Base-by-base conservation (phyloP, 2,888 invertebrate species). In the Liodrosophila aerea region DNA sequence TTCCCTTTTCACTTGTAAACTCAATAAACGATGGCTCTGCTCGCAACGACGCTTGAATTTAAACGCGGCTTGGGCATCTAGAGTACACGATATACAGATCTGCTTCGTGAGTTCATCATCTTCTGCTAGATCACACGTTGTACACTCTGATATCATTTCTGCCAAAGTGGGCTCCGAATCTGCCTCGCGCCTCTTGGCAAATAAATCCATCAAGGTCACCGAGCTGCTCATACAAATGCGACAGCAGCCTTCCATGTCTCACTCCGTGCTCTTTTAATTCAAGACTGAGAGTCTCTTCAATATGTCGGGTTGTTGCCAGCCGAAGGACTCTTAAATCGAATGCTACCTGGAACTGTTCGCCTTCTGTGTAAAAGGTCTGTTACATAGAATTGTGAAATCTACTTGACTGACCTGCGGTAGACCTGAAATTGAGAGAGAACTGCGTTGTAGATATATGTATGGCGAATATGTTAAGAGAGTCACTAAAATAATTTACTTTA, bases 41-140 rank as follows among this genome's bases (percentile, higher is more conserved):
- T 51, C 41, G 11, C 41, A 39, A 7, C 12, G 12, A 5, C 33
- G 54, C 16, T 52, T 40, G 15, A 66, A 49, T 30, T 12, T n/a
- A 12, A 45, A 56, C 4, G 61, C 61, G 1, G n/a, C 36, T 49
- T 66, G 51, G 0, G 27, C 36, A 16, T 52, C 47, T 12, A 30
- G 4, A 1, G 34, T 44, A 11, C 66, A 66, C 1, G 56, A 13
- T 8, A 61, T 39, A 36, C 66, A 66, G 15, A 66, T 61, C 44
- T 44, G 51, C 7, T 47, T 41, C 1, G 66, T 61, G 15, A 66
- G 8, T 1, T 49, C 37, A 16, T 66, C 54, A 8, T 39, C 11
- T 7, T 16, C 18, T 0, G 1, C 2, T 39, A 39, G 16, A 39
- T n/a, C 39, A 7, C 18, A 39, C n/a, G 2, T n/a, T 1, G 4